A percentile compares a stretch with the other conserved stretches of the same genome.
Evolutionary conservation across 2,888 invertebrate genomes (phyloP).

Genomic region (Phasia obesa): DNA sequence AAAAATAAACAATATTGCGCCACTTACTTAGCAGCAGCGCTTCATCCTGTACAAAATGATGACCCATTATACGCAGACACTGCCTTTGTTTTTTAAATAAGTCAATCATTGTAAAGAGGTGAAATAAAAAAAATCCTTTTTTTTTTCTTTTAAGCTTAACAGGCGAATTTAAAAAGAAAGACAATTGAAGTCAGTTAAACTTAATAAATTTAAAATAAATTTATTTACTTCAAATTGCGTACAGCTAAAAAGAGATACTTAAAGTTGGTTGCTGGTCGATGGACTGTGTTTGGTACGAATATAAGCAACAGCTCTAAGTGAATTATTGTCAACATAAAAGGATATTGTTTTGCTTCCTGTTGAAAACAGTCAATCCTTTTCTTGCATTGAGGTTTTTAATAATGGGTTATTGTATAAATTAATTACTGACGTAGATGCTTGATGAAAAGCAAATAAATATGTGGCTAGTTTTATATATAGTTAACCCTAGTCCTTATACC

Average conservation of each 20-base stretch:
- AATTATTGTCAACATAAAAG: conserved; percentile 15
- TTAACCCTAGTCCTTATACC: too few species aligned
- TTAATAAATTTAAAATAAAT: too few species aligned
- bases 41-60: conserved; percentile 70
- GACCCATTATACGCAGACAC: conserved; percentile 77
- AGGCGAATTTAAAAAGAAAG: background rate
- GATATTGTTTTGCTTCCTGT: conserved; percentile 46
- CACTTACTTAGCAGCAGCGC: conserved; percentile 59
- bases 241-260: conserved; percentile 39
- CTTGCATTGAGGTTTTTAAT: conserved; percentile 25
- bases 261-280: conserved; percentile 18
- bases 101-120: conserved; percentile 56
- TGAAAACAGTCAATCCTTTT: conserved; percentile 31
- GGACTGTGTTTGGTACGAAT: background rate
- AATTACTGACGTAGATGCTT: conserved; percentile 36
- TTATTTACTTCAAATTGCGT: conserved; percentile 15
- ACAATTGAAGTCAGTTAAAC: conserved; percentile 15
- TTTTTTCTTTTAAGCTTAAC: background rate
- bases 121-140: conserved; percentile 1
- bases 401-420: conserved; percentile 49
- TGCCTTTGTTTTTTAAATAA: conserved; percentile 76
- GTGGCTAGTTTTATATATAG: background rate
- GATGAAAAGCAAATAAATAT: background rate
- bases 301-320: conserved; percentile 9
- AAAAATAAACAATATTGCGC: conserved; percentile 63